A percentile compares a stretch with the other conserved stretches of the same genome.
These are phyloP conservation scores for Littorina saxatilis DNA, from an alignment of 1,140 invertebrate genomes.

Conservation along the genomic window DNA sequence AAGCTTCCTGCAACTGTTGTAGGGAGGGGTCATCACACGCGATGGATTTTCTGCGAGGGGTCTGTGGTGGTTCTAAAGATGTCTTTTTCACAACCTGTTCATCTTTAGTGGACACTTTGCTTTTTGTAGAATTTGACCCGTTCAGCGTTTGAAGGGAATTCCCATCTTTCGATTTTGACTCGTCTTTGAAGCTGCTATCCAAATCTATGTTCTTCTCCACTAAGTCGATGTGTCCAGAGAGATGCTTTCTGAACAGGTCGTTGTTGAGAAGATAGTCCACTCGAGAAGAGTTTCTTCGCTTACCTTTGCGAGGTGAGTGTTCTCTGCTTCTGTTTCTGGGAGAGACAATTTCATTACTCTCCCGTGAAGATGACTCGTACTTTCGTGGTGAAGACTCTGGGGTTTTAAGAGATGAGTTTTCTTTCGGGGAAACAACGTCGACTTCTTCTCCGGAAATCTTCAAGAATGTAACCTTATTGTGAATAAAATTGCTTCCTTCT, in stretches of 20 bases:
- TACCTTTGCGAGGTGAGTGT: not conserved
- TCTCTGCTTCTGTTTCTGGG: not conserved
- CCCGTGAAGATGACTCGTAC: not conserved
- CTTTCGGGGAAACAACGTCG: not conserved
- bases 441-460: no score
- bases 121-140: no score
- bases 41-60: not conserved
- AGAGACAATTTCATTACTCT: not conserved
- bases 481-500: no score
- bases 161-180: not conserved
- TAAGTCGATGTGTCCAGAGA: constrained; percentile 22
- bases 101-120: no score
- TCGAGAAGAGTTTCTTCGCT: not conserved
- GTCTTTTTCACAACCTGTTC: not conserved
- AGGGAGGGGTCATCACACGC: constrained; percentile 18
- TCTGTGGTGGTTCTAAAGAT: not conserved
- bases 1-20: not conserved
- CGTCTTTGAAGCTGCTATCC: not conserved
- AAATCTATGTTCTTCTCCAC: constrained; percentile 34
- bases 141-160: no score
- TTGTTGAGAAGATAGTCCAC: constrained; percentile 36
- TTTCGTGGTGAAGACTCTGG: not conserved
- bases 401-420: no score
- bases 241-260: constrained; percentile 42
- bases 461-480: no score